Evolutionary conservation across 2,113 vertebrate genomes (phyloP).

Genomic region (Prionailurus bengalensis): DNA sequence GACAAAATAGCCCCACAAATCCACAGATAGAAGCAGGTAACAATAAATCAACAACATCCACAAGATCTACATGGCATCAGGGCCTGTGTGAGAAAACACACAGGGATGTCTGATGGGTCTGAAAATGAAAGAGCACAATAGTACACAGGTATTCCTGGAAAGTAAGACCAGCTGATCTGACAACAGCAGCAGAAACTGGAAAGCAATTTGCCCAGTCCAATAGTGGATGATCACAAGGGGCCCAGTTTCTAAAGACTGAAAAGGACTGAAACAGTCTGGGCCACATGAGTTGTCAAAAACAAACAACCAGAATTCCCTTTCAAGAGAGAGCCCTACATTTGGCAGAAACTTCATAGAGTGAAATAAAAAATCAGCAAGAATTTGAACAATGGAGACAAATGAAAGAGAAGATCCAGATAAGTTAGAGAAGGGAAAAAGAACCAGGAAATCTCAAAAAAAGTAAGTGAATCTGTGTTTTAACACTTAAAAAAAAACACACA

Average conservation of each 20-base stretch:
- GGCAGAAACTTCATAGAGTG: not conserved
- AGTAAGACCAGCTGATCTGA: not conserved
- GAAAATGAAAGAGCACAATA: not conserved
- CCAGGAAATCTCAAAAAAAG: not conserved
- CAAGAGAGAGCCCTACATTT: not conserved
- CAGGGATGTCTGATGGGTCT: not conserved
- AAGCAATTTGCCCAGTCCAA: not conserved
- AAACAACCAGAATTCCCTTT: not conserved
- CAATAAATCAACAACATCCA: not conserved
- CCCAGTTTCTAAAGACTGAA: not conserved
- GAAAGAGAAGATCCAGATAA: not conserved
- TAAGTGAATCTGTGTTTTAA: not conserved
- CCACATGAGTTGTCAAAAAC: not conserved
- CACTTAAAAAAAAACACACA: not conserved
- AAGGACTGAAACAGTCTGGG: not conserved
- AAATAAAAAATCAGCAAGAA: not conserved
- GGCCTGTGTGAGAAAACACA: not conserved
- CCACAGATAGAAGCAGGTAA: not conserved
- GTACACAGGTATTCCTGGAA: not conserved
- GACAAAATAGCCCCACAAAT: not conserved
- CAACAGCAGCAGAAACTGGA: not conserved
- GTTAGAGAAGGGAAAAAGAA: not conserved
- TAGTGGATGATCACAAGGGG: not conserved
- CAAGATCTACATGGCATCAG: not conserved
- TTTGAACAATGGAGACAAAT: not conserved